phyloP scores from a whole-genome alignment of 1,140 invertebrate genomes.

The Trinorchestia longiramus region DNA sequence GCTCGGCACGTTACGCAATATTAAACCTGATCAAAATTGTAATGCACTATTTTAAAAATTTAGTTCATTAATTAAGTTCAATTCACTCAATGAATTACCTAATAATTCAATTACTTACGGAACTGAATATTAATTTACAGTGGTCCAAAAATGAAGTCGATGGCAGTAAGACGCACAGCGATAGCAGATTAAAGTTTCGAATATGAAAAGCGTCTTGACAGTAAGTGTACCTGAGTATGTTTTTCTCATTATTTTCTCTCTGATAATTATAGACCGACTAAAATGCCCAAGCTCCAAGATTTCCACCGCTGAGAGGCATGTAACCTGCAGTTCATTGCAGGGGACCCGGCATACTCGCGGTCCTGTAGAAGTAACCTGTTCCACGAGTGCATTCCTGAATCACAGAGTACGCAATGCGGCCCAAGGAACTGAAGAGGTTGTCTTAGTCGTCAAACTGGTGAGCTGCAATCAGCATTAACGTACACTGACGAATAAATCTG shows the following conservation, averaged over 20 bases:
- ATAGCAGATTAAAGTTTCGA: no score
- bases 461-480: background rate
- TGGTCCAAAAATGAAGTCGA: no score
- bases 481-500: background rate
- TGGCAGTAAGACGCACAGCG: no score
- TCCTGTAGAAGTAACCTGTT: background rate
- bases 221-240: background rate
- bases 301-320: background rate
- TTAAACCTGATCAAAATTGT: no score
- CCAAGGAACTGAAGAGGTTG: background rate
- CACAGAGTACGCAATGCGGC: background rate
- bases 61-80: no score
- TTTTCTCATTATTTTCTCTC: background rate
- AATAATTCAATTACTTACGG: no score
- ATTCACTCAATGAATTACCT: no score
- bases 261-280: background rate
- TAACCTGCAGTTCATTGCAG: background rate
- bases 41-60: no score
- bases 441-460: background rate
- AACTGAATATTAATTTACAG: no score
- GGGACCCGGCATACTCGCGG: background rate
- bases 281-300: background rate
- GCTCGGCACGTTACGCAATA: background rate
- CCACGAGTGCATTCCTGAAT: background rate
- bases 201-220: no score